Base-by-base conservation (phyloP, 2,113 vertebrate genomes). In the Rynchops niger region DNA sequence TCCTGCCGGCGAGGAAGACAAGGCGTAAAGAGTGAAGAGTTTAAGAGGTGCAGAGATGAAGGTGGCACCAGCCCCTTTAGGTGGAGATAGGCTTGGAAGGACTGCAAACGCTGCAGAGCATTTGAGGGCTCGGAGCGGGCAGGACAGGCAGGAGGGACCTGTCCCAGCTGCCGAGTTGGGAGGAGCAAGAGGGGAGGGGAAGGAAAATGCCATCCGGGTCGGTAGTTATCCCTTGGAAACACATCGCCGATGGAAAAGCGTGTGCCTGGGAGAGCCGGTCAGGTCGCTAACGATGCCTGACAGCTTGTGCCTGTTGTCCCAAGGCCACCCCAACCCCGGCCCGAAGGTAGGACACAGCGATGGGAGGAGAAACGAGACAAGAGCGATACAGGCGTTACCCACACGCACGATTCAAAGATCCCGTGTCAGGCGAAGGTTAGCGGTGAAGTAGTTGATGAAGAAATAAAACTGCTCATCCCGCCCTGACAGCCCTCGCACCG, bases 321-420 rank as follows among this genome's bases (percentile, higher is more conserved):
- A 32, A 42, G 30, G 67, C 58, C 16, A 62, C 21, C 27, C 53
- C 63, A 50, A 9, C 11, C 32, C 38, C 1, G 7, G 36, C 29
- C 25, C 0, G 0, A 30, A 20, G 63, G 58, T 2, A 26, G 50
- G 50, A 56, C 34, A 23, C 3, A 11, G 16, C 19, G 27, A n/a
- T 5, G 40, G 40, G 69, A 58, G 27, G 30, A 73, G 65, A 73
- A 73, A 42, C 0, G 8, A 62, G 55, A 27, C 15, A 13, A 0
- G 8, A 10, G 59, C 0, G 3, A 22, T 12, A 12, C 36, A 6
- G 43, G 43, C 8, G 9, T 4, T 26, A 14, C 25, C 36, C 17
- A 16, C 42, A 5, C 0, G 4, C 20, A 7, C 0, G 2, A 25
- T 4, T 22, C 30, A 14, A 49, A 69, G 79, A 34, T 7, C 34